These are phyloP conservation scores for Eulemur macaco DNA, from an alignment of 2,113 vertebrate species.

Conservation along the genomic window DNA sequence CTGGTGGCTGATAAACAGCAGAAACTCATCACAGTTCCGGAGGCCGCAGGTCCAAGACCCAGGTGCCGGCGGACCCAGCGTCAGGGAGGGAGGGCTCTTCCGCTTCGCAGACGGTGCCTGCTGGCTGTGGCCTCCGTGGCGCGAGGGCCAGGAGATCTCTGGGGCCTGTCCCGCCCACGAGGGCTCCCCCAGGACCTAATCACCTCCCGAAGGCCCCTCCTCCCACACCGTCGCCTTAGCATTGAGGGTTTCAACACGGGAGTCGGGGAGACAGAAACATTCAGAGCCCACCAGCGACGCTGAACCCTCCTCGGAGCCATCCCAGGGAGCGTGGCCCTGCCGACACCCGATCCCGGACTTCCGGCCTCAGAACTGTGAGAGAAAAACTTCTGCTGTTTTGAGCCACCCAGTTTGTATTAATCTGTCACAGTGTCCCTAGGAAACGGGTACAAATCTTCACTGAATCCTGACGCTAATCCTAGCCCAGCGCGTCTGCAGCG, in stretches of 20 bases:
- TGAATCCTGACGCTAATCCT: background rate
- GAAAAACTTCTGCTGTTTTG: background rate
- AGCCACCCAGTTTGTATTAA: background rate
- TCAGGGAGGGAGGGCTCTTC: background rate
- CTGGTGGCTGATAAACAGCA: background rate
- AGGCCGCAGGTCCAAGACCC: background rate
- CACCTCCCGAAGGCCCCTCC: background rate
- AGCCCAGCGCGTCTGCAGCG: background rate
- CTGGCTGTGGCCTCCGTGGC: no score
- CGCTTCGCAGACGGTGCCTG: fast-evolving
- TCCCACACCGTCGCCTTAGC: background rate
- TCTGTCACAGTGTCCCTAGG: background rate
- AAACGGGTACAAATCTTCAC: fast-evolving
- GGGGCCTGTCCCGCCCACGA: background rate
- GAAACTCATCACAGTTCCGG: background rate
- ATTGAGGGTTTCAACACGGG: background rate
- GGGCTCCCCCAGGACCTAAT: background rate
- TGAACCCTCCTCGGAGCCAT: background rate
- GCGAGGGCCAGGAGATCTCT: background rate
- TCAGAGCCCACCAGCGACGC: background rate
- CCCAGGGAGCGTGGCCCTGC: background rate
- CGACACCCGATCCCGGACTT: background rate
- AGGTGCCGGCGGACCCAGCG: background rate
- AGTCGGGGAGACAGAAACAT: background rate
- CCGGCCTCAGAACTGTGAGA: background rate